phyloP scores from a whole-genome alignment of 2,113 vertebrate genomes.

The Parus major region DNA sequence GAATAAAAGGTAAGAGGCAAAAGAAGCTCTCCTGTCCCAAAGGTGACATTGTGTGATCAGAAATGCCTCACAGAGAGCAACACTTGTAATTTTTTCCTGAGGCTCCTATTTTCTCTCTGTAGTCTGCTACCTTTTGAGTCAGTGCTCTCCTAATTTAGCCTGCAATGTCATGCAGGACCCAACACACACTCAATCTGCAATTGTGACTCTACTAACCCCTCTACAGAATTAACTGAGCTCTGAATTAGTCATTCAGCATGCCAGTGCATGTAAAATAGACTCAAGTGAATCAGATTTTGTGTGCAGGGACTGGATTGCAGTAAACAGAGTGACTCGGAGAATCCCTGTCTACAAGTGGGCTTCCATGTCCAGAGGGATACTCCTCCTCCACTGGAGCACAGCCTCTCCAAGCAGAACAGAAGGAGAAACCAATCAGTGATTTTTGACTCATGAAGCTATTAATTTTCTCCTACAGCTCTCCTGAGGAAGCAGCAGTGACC shows the following conservation, averaged over 20 bases:
- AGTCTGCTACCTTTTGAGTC: not conserved
- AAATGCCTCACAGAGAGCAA: not conserved
- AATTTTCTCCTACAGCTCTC: not conserved
- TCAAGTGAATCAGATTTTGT: not conserved
- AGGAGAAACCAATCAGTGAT: not conserved
- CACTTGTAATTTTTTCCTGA: not conserved
- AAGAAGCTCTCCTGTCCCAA: not conserved
- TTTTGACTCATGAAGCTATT: not conserved
- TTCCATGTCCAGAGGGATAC: not conserved
- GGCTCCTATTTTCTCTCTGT: not conserved
- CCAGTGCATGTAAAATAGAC: slow-evolving; percentile 3
- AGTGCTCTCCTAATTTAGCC: not conserved
- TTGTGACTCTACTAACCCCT: slow-evolving; percentile 3
- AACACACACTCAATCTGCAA: not conserved
- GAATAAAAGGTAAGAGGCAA: not conserved
- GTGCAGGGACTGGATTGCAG: not conserved
- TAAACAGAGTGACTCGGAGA: not conserved
- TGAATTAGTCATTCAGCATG: slow-evolving; percentile 3
- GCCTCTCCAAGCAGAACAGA: not conserved
- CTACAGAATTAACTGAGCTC: slow-evolving; percentile 24
- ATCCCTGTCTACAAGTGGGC: not conserved
- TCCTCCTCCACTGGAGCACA: not conserved
- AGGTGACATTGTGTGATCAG: not conserved
- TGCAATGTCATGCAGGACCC: not conserved
- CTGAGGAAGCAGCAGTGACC: not conserved